Percentiles rank a stretch among this genome's conserved stretches.
Evolutionary conservation across 2,797 vertebrate genomes (phyloP).

Genomic region (Clamator glandarius): DNA sequence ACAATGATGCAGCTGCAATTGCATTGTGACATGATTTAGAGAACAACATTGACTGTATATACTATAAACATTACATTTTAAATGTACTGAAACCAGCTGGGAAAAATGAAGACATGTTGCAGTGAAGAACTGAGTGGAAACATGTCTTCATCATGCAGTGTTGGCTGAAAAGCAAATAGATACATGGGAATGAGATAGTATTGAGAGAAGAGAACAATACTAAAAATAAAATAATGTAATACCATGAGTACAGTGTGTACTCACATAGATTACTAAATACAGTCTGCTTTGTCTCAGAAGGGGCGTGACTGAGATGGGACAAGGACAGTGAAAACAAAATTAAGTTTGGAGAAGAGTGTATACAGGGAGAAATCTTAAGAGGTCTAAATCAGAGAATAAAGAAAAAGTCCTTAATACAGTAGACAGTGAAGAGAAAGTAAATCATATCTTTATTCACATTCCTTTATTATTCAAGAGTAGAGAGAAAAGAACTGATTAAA

Average conservation of each 20-base stretch:
- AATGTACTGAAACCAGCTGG: neutral
- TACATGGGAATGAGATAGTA: neutral
- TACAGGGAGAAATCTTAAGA: neutral
- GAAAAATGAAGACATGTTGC: neutral
- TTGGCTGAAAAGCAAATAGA: neutral
- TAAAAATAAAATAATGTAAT: neutral
- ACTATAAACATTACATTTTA: neutral
- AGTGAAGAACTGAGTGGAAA: neutral
- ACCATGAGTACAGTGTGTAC: neutral
- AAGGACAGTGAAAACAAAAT: neutral
- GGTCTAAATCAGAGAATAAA: neutral
- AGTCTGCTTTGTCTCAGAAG: neutral
- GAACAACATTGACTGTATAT: neutral
- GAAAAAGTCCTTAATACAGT: neutral
- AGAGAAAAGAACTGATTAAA: neutral
- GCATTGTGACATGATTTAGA: neutral
- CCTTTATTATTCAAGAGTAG: neutral
- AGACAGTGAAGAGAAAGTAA: neutral
- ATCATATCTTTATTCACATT: neutral
- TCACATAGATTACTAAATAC: neutral
- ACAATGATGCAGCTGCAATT: neutral
- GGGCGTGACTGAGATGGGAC: neutral
- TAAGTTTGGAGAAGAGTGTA: neutral
- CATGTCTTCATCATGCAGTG: neutral
- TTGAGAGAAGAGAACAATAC: neutral